Base-by-base conservation (phyloP, 2,888 invertebrate genomes). In the Hanleya hanleyi region DNA sequence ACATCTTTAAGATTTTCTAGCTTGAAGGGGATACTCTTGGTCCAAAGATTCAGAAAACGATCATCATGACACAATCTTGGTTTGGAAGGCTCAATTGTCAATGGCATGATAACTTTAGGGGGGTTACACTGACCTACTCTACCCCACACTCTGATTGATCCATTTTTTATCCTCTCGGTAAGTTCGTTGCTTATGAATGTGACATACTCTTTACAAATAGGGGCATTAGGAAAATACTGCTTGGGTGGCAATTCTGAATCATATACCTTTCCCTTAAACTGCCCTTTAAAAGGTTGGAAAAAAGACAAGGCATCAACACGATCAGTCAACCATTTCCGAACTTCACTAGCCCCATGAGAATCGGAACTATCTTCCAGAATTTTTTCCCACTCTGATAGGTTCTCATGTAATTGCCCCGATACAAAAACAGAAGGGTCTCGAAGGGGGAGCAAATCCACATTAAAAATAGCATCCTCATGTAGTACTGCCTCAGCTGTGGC, bases 41-140 rank as follows among this genome's bases (percentile, higher is more conserved):
- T 51, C 61, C 71, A 71, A 0, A 69, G 15, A 37, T 71, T 73
- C 1, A 71, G 33, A 37, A 66, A 71, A 26, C 71, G 9, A 15
- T 70, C 73, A 33, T 73, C 69, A 51, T 73, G 67, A 26, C 73
- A 70, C 1, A 76, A 35, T 5, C 76, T n/a, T 15, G 76, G 76
- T 57, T 76, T 76, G 12, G 18, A 57, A 4, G 75, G 70, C 38
- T 75, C 73, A 22, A 51, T 26, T 18, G 15, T 51, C 7, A 51
- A 26, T 12, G 51, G 51, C 51, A 51, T 51, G 7, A 51, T 51
- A 51, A 51, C 51, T 51, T 51, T 51, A 51, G 51, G 51, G n/a
- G 22, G 26, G 51, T 7, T 22, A 51, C 51, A 51, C 7, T 66
- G 61, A 18, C 72, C 72, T 2, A 72, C 33, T 61, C 67, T 65